Conservation (phyloP, 1,140 invertebrate species). For the Cherax quadricarinatus region DNA sequence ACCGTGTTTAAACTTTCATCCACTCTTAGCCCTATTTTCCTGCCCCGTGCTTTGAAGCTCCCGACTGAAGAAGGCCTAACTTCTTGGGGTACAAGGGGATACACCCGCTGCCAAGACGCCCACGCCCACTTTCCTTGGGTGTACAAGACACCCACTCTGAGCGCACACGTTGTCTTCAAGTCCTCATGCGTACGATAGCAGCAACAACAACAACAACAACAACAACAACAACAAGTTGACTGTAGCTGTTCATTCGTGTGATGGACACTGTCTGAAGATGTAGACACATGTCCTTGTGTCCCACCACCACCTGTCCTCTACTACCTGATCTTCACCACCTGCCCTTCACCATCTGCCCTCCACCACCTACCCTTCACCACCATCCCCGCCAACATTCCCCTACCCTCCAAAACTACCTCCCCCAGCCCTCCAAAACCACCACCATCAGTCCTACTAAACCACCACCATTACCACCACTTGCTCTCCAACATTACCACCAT, state of each 20-base stretch:
- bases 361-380: not conserved
- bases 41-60: not conserved
- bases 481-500: too few relatives aligned
- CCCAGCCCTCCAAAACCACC: not conserved
- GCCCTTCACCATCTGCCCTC: conserved; percentile 2
- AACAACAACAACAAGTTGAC: not conserved
- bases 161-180: too few relatives aligned
- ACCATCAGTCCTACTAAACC: not conserved
- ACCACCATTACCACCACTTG: not conserved
- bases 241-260: not conserved
- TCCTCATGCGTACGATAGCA: not conserved
- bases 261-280: not conserved
- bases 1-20: not conserved
- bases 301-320: not conserved
- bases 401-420: not conserved
- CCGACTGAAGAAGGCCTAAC: not conserved
- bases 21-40: not conserved
- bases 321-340: not conserved
- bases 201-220: too few relatives aligned
- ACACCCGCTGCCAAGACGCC: not conserved
- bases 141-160: too few relatives aligned
- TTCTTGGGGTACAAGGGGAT: not conserved
- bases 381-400: not conserved
- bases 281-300: not conserved
- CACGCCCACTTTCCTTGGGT: not conserved